phyloP scores from a whole-genome alignment of 2,888 invertebrate species.

The Drosophila testacea region DNA sequence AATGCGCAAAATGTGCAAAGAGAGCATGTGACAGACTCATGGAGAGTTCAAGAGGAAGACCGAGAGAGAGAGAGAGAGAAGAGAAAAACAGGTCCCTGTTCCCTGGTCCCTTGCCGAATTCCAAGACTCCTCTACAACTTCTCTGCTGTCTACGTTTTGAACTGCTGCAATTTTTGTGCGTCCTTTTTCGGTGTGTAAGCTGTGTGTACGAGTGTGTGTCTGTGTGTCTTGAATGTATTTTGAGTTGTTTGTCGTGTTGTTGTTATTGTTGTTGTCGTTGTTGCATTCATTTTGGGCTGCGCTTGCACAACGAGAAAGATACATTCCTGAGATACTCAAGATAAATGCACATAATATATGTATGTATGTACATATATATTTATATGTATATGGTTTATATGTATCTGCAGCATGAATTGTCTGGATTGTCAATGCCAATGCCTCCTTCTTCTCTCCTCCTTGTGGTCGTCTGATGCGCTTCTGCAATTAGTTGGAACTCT shows the following conservation, averaged over 20 bases:
- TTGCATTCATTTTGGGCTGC: constrained; percentile 58
- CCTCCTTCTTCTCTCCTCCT: constrained; percentile 24
- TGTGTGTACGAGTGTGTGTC: constrained; percentile 3
- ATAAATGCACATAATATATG: constrained; percentile 55
- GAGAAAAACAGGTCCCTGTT: constrained; percentile 50
- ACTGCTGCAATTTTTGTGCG: constrained; percentile 72
- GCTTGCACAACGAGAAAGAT: constrained; percentile 67
- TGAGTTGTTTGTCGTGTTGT: constrained; percentile 54
- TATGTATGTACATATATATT: constrained; percentile 8
- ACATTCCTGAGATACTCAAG: constrained; percentile 77
- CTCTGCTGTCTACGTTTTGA: constrained; percentile 38
- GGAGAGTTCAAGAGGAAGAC: not conserved
- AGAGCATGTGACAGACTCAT: not conserved
- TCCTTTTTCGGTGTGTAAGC: constrained; percentile 60
- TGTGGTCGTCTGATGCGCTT: constrained; percentile 44
- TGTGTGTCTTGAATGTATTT: constrained; percentile 51
- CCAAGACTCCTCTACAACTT: constrained; percentile 42
- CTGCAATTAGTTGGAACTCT: constrained; percentile 71
- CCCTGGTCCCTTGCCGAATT: constrained; percentile 49
- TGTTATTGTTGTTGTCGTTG: constrained; percentile 29
- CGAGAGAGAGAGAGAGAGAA: constrained; percentile 13
- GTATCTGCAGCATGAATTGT: constrained; percentile 48
- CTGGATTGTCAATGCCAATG: constrained; percentile 63
- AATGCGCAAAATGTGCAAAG: constrained; percentile 68
- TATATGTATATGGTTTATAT: constrained; percentile 26